These are phyloP conservation scores for Percopsis transmontana DNA, from an alignment of 2,113 vertebrate genomes.

Conservation along the genomic window DNA sequence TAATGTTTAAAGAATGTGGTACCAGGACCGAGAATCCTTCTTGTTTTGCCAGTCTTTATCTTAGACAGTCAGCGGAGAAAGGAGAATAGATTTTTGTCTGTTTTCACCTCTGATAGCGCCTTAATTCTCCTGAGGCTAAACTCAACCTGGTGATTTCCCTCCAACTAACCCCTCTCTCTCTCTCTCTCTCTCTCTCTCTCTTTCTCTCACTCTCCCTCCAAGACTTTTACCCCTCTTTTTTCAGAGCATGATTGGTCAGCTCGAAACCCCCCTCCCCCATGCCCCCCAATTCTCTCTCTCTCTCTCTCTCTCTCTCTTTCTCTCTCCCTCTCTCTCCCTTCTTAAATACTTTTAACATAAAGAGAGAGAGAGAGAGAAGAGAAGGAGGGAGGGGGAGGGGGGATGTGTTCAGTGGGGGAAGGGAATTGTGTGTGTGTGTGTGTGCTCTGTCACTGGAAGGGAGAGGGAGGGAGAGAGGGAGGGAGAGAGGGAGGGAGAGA, in stretches of 20 bases:
- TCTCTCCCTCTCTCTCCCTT: slow-evolving; percentile 41
- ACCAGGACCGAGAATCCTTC: not conserved
- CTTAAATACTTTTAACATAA: slow-evolving; percentile 83
- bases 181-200: slow-evolving; percentile 11
- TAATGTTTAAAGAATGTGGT: not conserved
- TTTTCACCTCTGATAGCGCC: slow-evolving; percentile 28
- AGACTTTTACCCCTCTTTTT: slow-evolving; percentile 46
- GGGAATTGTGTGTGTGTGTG: slow-evolving; percentile 64
- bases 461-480: slow-evolving; percentile 39
- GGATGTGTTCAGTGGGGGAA: slow-evolving; percentile 50
- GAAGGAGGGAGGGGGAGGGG: slow-evolving; percentile 65
- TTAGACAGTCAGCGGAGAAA: slow-evolving; percentile 14
- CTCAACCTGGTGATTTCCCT: slow-evolving; percentile 40
- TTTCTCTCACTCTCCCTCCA: slow-evolving; percentile 45
- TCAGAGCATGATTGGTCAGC: slow-evolving; percentile 70
- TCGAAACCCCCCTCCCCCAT: slow-evolving; percentile 43
- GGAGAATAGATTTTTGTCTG: slow-evolving; percentile 8
- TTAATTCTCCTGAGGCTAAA: slow-evolving; percentile 45
- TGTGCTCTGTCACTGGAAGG: slow-evolving; percentile 71
- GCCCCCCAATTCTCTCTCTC: slow-evolving; percentile 57
- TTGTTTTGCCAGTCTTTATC: not conserved
- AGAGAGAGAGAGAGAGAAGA: slow-evolving; percentile 68
- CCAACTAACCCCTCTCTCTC: slow-evolving; percentile 19
- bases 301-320: slow-evolving; percentile 8
- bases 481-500: slow-evolving; percentile 61